phyloP scores from a whole-genome alignment of 2,113 vertebrate genomes.

The Pionites leucogaster region DNA sequence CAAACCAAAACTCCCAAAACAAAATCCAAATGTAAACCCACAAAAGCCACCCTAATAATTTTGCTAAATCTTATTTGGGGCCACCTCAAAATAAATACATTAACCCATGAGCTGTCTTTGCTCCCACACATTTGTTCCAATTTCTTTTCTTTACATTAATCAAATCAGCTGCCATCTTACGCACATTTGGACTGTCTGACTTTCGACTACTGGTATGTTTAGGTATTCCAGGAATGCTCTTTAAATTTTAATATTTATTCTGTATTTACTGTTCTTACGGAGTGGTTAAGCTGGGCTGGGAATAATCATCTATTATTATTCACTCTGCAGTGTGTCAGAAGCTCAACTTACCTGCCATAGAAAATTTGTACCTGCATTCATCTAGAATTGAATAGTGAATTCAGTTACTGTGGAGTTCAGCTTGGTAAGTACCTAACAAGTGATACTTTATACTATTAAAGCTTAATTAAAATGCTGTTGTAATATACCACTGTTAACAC shows the following conservation, averaged over 20 bases:
- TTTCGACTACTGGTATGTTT: background rate
- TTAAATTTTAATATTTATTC: background rate
- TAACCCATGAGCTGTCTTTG: background rate
- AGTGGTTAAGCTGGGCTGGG: background rate
- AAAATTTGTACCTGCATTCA: background rate
- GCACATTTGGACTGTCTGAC: background rate
- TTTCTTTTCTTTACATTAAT: background rate
- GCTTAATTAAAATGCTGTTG: background rate
- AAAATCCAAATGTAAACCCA: background rate
- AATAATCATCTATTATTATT: background rate
- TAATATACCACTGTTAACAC: background rate
- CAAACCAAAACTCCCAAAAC: background rate
- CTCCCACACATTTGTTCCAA: background rate
- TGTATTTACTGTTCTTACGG: background rate
- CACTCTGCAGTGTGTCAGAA: background rate
- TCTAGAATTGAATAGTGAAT: background rate
- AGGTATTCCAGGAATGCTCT: background rate
- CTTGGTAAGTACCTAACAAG: background rate
- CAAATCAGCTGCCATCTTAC: constrained; percentile 7
- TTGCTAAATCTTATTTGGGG: background rate
- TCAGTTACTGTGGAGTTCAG: background rate
- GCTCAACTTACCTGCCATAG: background rate
- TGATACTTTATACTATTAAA: background rate
- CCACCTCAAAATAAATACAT: background rate
- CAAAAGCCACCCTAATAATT: background rate